phyloP scores from a whole-genome alignment of 2,113 vertebrate species.

The Pungitius pungitius region DNA sequence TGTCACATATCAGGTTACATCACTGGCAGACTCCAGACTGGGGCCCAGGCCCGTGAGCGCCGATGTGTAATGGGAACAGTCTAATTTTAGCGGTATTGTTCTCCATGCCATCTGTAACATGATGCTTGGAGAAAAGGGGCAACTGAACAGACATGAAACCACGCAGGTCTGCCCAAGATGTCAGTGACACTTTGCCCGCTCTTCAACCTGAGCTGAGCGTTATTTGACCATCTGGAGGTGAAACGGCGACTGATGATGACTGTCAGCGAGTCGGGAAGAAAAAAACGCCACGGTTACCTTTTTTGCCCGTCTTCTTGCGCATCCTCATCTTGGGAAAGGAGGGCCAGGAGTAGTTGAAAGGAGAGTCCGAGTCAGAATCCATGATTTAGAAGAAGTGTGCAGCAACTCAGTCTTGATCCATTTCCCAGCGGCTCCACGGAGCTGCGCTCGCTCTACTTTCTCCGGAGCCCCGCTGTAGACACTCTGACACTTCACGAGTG shows the following conservation, averaged over 20 bases:
- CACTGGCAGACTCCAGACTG: conserved; percentile 50
- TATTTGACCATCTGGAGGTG: not conserved
- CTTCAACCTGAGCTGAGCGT: not conserved
- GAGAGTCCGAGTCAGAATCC: conserved; percentile 98
- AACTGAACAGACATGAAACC: not conserved
- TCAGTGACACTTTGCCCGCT: not conserved
- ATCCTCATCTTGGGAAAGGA: conserved; percentile 97
- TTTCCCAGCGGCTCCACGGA: conserved; percentile 35
- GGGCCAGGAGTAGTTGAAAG: conserved; percentile 99
- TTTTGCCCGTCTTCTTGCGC: conserved; percentile 85
- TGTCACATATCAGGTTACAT: conserved; percentile 79
- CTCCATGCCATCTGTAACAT: conserved; percentile 29
- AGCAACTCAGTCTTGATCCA: conserved; percentile 54
- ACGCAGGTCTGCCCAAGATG: conserved; percentile 1
- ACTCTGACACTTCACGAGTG: conserved; percentile 73
- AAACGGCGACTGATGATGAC: not conserved
- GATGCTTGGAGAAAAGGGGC: not conserved
- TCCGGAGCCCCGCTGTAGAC: conserved; percentile 61
- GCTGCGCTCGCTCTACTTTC: conserved; percentile 44
- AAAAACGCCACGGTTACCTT: conserved; percentile 84
- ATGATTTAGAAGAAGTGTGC: conserved; percentile 78
- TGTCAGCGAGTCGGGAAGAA: not conserved
- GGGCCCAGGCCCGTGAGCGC: conserved; percentile 37
- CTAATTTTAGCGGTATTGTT: conserved; percentile 72
- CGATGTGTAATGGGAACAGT: conserved; percentile 48